Evolutionary conservation across 2,113 vertebrate species (phyloP), one percentile per base, ranked within the genome.

Genomic region (Cyprichromis sp.): DNA sequence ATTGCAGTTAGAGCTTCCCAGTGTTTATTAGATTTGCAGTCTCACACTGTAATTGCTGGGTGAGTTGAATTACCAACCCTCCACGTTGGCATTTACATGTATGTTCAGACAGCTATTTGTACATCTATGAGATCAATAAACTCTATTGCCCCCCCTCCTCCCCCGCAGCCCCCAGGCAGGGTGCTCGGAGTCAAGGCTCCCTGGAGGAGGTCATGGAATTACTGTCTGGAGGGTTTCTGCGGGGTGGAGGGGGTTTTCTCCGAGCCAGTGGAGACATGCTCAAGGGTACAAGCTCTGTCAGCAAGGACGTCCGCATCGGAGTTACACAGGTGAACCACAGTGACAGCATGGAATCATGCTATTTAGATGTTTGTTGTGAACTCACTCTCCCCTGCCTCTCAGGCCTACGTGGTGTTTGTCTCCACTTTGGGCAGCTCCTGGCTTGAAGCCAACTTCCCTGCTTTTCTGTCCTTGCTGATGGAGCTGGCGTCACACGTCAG

Each of bases 331-430:
- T 99, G 24, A 4, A 63, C 73, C 7, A 8, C 9, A 9, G 31
- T 7, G 19, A 53, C 19, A 9, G 17, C 50, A 53, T 14, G 17
- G n/a, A n/a, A 38, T 36, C 42, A 78, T 76, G 24, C 14, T 47
- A 29, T 50, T 78, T 19, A 50, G 24, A 19, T 31, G 16, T 78
- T 31, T 50, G 71, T 19, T 50, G 6, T 29, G 42, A 78, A 50
- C 50, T 54, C 47, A 7, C 17, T 53, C 19, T 53, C 76, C 26
- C 9, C 26, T 12, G 80, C 11, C 40, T 81, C 53, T 78, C 91
- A 99, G 98, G 97, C 98, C 17, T 98, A 97, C 16, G 97, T 99
- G 93, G 97, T 98, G 76, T 97, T 99, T 90, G 93, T 98, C 86
- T 97, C 97, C 88, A 94, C 95, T 21, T 95, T 99, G 88, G 98